Evolutionary conservation across 2,797 vertebrate genomes (phyloP).

Genomic region (Schizothorax lantsangensis): DNA sequence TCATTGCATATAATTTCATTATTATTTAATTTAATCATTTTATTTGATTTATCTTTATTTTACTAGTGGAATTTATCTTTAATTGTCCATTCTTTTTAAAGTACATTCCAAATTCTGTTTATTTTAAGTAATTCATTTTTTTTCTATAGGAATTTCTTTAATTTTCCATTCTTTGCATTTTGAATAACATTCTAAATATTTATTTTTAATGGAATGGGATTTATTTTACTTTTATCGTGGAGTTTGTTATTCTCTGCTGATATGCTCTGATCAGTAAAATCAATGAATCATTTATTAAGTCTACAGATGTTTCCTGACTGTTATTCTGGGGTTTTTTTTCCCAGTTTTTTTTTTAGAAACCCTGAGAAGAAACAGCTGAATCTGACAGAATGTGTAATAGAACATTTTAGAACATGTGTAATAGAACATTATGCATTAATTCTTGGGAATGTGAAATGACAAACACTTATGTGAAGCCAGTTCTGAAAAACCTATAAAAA

Average conservation of each 20-base stretch:
- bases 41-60: not conserved
- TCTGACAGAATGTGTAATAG: not conserved
- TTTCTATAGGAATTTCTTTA: not conserved
- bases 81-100: not conserved
- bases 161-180: not conserved
- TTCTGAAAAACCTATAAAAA: conserved; percentile 22
- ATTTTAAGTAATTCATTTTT: not conserved
- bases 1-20: not conserved
- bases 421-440: not conserved
- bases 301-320: not conserved
- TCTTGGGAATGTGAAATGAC: not conserved
- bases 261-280: not conserved
- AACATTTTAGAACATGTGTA: not conserved
- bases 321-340: not conserved
- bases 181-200: not conserved
- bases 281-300: not conserved
- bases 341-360: not conserved
- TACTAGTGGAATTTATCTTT: not conserved
- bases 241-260: not conserved
- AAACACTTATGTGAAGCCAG: not conserved
- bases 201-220: not conserved
- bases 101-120: no score
- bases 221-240: not conserved
- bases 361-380: not conserved
- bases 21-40: not conserved